These are phyloP conservation scores for Psittacula derbiana DNA, from an alignment of 2,797 vertebrate genomes.

Conservation along the genomic window DNA sequence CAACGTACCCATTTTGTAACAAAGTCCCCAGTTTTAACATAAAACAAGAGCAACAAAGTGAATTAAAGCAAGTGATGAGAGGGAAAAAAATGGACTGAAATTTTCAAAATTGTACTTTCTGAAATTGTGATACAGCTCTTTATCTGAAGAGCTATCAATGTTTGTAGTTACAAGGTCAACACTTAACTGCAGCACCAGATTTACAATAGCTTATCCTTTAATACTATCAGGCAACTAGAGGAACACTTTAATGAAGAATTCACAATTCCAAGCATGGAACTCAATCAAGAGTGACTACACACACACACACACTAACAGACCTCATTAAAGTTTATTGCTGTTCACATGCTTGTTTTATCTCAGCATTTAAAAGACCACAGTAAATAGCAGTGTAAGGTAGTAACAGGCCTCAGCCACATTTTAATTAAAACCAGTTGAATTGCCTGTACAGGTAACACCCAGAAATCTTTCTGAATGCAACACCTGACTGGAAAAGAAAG, in stretches of 20 bases:
- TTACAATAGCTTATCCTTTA: constrained; percentile 20
- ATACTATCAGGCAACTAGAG: neutral
- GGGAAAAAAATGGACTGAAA: fast-evolving
- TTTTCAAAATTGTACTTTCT: neutral
- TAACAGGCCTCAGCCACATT: neutral
- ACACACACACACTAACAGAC: neutral
- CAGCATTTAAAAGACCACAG: neutral
- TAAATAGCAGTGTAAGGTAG: neutral
- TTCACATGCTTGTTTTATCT: neutral
- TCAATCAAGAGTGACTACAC: neutral
- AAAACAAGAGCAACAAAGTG: constrained; percentile 18
- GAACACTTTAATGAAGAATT: constrained; percentile 7
- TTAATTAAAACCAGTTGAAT: constrained; percentile 34
- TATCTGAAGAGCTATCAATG: neutral
- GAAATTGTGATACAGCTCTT: neutral
- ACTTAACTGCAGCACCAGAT: neutral
- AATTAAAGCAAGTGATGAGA: neutral
- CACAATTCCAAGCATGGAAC: constrained; percentile 16
- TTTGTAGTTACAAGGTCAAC: constrained; percentile 11
- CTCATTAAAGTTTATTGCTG: neutral
- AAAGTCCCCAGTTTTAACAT: neutral
- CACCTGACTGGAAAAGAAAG: neutral
- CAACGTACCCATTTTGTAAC: neutral
- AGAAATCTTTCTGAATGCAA: neutral
- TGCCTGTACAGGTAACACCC: neutral